These are phyloP conservation scores for Paramuricea clavata DNA, from an alignment of 92 coral and sea anemone genomes.

Conservation along the genomic window DNA sequence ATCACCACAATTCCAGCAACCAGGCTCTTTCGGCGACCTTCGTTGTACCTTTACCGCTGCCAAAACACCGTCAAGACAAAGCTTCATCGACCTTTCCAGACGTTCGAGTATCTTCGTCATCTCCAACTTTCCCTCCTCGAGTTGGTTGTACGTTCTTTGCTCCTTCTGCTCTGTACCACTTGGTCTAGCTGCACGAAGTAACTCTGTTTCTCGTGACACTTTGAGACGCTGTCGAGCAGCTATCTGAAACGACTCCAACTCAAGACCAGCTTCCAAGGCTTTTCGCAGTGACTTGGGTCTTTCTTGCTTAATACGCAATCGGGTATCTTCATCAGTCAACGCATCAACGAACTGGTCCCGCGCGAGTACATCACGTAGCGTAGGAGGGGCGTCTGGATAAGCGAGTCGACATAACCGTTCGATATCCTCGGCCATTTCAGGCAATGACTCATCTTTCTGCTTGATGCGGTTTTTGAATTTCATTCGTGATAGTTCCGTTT, in stretches of 20 bases:
- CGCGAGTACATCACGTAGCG: constrained; percentile 55
- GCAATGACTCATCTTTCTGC: constrained; percentile 59
- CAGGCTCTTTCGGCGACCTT: constrained; percentile 20
- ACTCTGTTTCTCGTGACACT: no score
- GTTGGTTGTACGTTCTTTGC: no score
- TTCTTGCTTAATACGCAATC: constrained; percentile 55
- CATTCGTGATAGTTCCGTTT: constrained; percentile 56
- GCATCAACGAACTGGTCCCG: constrained; percentile 64
- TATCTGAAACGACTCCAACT: no score
- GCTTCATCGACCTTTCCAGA: no score
- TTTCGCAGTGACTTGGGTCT: no score
- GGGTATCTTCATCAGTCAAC: constrained; percentile 45
- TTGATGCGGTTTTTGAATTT: constrained; percentile 44
- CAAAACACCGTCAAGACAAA: no score
- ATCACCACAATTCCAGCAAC: constrained; percentile 51
- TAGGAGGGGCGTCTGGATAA: constrained; percentile 55
- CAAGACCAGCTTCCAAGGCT: no score
- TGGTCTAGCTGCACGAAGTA: no score
- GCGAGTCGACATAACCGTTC: constrained; percentile 35
- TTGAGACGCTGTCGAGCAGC: no score
- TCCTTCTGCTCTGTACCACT: no score
- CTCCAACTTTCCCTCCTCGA: no score
- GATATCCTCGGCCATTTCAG: constrained; percentile 46
- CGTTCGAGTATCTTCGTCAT: no score
- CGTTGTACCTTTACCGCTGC: background rate